Evolutionary conservation across 2,797 vertebrate genomes (phyloP).

Genomic region (Paedocypris micromegethes): DNA sequence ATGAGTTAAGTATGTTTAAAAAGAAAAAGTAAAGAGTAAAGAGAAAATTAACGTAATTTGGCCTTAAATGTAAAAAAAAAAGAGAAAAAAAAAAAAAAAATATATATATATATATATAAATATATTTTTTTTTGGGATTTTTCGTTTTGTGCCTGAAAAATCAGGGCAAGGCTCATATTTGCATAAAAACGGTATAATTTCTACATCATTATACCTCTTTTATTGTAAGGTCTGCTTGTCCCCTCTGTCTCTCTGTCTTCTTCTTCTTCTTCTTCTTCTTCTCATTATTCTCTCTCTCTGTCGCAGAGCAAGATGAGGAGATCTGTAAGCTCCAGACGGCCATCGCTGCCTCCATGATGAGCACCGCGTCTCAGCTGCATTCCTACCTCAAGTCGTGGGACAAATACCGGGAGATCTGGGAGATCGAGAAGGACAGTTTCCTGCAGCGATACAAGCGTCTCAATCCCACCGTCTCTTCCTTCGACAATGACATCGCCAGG

Average conservation of each 20-base stretch:
- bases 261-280: slow-evolving; percentile 5
- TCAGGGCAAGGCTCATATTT: not conserved
- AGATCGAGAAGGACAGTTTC: slow-evolving; percentile 80
- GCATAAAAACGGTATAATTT: too few species aligned
- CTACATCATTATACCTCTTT: not conserved
- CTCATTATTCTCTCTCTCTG: not conserved
- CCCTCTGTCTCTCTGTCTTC: not conserved
- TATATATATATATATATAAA: too few species aligned
- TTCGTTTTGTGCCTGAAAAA: not conserved
- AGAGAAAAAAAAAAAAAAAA: too few species aligned
- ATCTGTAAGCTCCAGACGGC: slow-evolving; percentile 78
- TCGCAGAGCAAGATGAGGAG: slow-evolving; percentile 76
- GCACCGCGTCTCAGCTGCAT: slow-evolving; percentile 68
- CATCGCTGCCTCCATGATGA: slow-evolving; percentile 70
- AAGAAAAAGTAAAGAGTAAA: too few species aligned
- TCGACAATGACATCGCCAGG: slow-evolving; percentile 83
- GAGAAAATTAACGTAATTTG: too few species aligned
- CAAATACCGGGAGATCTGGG: slow-evolving; percentile 82
- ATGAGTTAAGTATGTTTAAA: too few species aligned
- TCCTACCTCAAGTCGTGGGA: slow-evolving; percentile 82
- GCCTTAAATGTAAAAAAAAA: too few species aligned
- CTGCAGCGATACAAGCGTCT: slow-evolving; percentile 77
- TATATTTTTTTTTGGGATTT: not conserved
- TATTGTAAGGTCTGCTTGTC: not conserved
- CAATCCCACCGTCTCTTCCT: slow-evolving; percentile 77